These are phyloP conservation scores for Paramormyrops hopkinsi DNA, from an alignment of 2,797 vertebrate genomes.

Conservation along the genomic window DNA sequence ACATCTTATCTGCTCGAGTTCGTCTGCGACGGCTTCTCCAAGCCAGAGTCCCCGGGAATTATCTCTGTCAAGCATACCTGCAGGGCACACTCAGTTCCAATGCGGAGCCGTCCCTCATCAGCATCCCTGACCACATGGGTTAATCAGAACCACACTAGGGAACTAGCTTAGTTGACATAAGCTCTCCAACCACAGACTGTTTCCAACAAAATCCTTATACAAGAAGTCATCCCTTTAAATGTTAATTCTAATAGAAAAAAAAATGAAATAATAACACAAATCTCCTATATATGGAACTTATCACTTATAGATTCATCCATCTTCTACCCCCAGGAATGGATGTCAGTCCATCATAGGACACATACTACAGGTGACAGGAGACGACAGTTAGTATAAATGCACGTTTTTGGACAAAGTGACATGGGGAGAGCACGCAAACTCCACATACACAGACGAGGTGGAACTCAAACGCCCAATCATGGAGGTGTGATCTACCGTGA, in stretches of 20 bases:
- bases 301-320: background rate
- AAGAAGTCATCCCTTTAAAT: background rate
- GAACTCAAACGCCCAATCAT: background rate
- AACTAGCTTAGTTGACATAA: background rate
- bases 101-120: background rate
- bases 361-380: background rate
- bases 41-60: slow-evolving; percentile 34
- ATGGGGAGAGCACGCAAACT: background rate
- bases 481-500: background rate
- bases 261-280: background rate
- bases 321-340: background rate
- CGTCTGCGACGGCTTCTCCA: slow-evolving; percentile 26
- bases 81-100: slow-evolving; percentile 21
- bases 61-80: slow-evolving; percentile 42
- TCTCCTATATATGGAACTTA: background rate
- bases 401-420: background rate
- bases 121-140: background rate
- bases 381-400: background rate
- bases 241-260: background rate
- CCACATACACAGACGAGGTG: background rate
- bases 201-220: background rate
- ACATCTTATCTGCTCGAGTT: slow-evolving; percentile 43
- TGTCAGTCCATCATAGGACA: background rate
- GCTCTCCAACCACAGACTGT: background rate
- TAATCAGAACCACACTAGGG: background rate